These are phyloP conservation scores for Eupelmus urozonus DNA, from an alignment of 2,888 invertebrate genomes.

Conservation along the genomic window DNA sequence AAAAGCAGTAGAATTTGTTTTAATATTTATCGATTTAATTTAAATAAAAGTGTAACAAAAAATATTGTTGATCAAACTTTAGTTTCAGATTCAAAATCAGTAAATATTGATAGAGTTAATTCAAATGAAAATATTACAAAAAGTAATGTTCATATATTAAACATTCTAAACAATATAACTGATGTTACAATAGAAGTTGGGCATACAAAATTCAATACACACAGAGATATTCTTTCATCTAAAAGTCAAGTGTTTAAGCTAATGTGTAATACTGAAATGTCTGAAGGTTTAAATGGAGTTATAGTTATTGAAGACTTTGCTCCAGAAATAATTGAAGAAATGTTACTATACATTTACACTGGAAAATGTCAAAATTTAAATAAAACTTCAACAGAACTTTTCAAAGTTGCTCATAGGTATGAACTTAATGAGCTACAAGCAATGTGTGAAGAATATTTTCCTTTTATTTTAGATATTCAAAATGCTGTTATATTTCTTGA, in stretches of 20 bases:
- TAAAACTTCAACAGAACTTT: neutral
- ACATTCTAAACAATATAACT: too few relatives aligned
- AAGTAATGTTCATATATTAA: too few relatives aligned
- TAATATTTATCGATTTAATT: neutral
- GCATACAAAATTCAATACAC: too few relatives aligned
- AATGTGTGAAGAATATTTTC: constrained; percentile 9
- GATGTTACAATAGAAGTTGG: too few relatives aligned
- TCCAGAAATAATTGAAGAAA: neutral
- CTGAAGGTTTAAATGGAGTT: neutral
- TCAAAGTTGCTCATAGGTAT: neutral
- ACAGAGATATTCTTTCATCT: neutral
- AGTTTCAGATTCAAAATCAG: too few relatives aligned
- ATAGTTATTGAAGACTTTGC: neutral
- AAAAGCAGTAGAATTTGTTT: neutral
- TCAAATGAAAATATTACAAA: neutral
- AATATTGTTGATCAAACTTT: too few relatives aligned
- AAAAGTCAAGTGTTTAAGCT: neutral
- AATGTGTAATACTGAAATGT: too few relatives aligned
- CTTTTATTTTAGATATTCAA: neutral
- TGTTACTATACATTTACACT: constrained; percentile 1
- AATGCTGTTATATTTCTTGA: neutral
- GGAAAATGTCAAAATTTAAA: neutral
- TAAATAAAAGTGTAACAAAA: neutral
- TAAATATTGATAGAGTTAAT: neutral
- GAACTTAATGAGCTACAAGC: neutral